These are phyloP conservation scores for Callipepla squamata DNA, from an alignment of 2,113 vertebrate species.

Conservation along the genomic window DNA sequence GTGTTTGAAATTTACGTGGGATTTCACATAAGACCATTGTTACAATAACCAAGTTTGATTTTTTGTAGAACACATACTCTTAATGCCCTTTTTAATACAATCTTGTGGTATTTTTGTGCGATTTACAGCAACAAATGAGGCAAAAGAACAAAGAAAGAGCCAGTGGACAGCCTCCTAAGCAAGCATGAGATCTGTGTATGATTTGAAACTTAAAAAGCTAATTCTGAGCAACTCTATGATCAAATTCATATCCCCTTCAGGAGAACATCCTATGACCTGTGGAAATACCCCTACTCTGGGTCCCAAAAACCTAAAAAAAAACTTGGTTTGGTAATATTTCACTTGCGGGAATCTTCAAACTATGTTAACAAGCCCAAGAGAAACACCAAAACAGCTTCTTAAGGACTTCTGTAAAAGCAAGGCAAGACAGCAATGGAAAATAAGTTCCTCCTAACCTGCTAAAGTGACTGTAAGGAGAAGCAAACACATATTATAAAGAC, in stretches of 20 bases:
- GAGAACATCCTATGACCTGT: neutral
- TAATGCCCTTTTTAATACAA: neutral
- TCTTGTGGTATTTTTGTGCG: neutral
- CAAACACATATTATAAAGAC: neutral
- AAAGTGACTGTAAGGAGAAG: neutral
- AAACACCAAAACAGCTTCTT: neutral
- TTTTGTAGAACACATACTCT: neutral
- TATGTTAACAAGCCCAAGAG: neutral
- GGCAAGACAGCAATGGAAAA: neutral
- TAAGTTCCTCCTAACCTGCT: neutral
- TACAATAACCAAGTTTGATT: fast-evolving
- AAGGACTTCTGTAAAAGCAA: neutral
- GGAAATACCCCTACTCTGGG: neutral
- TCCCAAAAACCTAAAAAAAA: neutral
- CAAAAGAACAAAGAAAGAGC: neutral
- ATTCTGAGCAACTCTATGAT: neutral
- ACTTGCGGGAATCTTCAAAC: neutral
- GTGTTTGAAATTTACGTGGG: neutral
- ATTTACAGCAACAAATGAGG: neutral
- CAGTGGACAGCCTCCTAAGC: neutral
- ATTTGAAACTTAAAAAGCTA: neutral
- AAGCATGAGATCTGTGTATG: neutral
- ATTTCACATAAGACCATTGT: neutral
- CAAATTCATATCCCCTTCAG: neutral
- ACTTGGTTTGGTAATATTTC: neutral